Evolutionary conservation across 2,888 invertebrate genomes (phyloP).

Genomic region (Thelaira solivaga): DNA sequence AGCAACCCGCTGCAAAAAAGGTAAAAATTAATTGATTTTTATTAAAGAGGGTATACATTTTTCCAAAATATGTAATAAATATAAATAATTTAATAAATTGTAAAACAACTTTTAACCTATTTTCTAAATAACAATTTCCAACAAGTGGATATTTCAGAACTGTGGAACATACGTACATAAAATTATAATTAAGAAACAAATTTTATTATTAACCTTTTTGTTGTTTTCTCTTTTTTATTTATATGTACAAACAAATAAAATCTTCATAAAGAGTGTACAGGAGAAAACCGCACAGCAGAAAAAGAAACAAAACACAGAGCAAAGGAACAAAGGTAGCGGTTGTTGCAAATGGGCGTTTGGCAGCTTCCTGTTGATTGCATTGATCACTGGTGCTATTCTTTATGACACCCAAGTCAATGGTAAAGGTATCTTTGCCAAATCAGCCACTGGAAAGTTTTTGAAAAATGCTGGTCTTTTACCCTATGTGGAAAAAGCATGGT

Average conservation of each 20-base stretch:
- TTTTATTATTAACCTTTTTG: slow-evolving; percentile 9
- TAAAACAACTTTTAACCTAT: neutral
- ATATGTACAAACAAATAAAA: neutral
- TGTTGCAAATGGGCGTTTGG: slow-evolving; percentile 84
- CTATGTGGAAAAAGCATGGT: slow-evolving; percentile 82
- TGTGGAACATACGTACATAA: no score
- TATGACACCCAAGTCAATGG: slow-evolving; percentile 83
- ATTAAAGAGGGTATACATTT: neutral
- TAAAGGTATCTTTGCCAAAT: slow-evolving; percentile 84
- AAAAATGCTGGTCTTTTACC: slow-evolving; percentile 82
- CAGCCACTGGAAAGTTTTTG: slow-evolving; percentile 82
- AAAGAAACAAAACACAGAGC: slow-evolving; percentile 69
- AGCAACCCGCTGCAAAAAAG: slow-evolving; percentile 70
- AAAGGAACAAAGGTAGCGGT: slow-evolving; percentile 70
- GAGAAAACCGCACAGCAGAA: slow-evolving; percentile 74
- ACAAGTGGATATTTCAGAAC: no score
- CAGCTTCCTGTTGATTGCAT: slow-evolving; percentile 80
- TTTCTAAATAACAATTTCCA: no score
- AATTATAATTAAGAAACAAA: no score
- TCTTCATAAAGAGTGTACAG: slow-evolving; percentile 67
- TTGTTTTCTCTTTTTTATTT: slow-evolving; percentile 24
- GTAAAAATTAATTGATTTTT: slow-evolving; percentile 65
- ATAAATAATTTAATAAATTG: neutral
- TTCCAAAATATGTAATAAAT: neutral
- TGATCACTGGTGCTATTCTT: slow-evolving; percentile 80